Evolutionary conservation across 2,797 vertebrate genomes (phyloP), one percentile per base, ranked within the genome.

Genomic region (Pseudochirops cupreus): DNA sequence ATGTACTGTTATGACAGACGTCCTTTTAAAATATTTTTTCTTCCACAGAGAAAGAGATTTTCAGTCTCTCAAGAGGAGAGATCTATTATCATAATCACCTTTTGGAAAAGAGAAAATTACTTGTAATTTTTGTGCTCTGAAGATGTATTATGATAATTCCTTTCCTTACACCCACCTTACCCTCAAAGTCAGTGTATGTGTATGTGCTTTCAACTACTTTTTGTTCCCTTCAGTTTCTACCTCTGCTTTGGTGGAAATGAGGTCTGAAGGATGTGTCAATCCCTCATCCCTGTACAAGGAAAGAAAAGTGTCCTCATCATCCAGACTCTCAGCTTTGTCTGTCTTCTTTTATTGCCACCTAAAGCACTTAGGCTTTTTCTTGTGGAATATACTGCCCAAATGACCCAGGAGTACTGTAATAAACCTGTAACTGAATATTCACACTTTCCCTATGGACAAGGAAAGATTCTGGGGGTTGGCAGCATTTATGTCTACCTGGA

Each of bases 91-190:
- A 67, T 97, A 96, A 97, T 97, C 94, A 96, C 95, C 92, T 97
- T 97, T 97, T 33, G 95, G 90, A 97, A 95, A 96, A 74, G 92
- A 97, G 94, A 97, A 97, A 97, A 96, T 97, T 96, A 91, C 93
- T 92, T 95, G 92, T 95, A 96, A 96, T 96, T 97, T 97, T 96
- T 95, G 89, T 96, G 53, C n/a, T 92, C 54, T 93, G 92, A 97
- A 96, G 95, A 74, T 97, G 89, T 96, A 96, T 97, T 93, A 95
- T 96, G 58, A 98, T 98, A 97, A 97, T 92, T 93, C 90, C 96
- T 91, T 87, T 87, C 39, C 21, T 26, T 87, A 94, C 96, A 97
- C 95, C 96, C 74, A 96, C 96, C 16, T 91, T 92, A 94, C 56
- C 56, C 59, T 96, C n/a, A 95, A 97, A 95, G 92, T 95, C 50